These are phyloP conservation scores for Hirtodrosophila confusa DNA, from an alignment of 2,888 invertebrate species.

Conservation along the genomic window DNA sequence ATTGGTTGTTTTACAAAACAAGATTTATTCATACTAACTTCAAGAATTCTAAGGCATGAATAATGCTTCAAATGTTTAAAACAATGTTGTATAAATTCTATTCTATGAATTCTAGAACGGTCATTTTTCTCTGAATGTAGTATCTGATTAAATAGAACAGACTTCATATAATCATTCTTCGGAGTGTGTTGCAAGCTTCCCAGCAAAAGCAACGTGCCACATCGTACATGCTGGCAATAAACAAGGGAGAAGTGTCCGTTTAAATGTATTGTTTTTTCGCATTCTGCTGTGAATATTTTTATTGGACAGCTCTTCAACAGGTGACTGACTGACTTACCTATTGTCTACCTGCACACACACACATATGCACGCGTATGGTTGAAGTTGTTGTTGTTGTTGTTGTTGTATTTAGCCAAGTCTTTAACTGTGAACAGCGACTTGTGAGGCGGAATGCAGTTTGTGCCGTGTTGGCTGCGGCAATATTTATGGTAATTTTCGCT, in stretches of 20 bases:
- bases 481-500: slow-evolving; percentile 39
- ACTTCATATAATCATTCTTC: no score
- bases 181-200: neutral
- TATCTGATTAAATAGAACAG: no score
- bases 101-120: no score
- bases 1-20: no score
- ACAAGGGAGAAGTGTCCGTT: neutral
- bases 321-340: slow-evolving; percentile 46
- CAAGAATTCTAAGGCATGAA: no score
- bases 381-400: slow-evolving; percentile 1
- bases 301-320: slow-evolving; percentile 52
- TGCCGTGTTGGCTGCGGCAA: slow-evolving; percentile 24
- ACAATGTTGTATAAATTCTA: no score
- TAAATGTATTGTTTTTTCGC: neutral
- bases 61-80: no score
- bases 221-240: no score
- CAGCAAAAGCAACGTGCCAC: neutral
- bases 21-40: no score
- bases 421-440: slow-evolving; percentile 16
- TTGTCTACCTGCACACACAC: slow-evolving; percentile 9
- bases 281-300: neutral
- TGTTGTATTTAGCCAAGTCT: slow-evolving; percentile 30
- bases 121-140: no score
- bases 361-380: slow-evolving; percentile 10
- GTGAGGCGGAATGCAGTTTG: slow-evolving; percentile 16